A percentile compares a stretch with the other conserved stretches of the same genome.
Conservation (phyloP, 2,113 vertebrate species). For the Zingel zingel region DNA sequence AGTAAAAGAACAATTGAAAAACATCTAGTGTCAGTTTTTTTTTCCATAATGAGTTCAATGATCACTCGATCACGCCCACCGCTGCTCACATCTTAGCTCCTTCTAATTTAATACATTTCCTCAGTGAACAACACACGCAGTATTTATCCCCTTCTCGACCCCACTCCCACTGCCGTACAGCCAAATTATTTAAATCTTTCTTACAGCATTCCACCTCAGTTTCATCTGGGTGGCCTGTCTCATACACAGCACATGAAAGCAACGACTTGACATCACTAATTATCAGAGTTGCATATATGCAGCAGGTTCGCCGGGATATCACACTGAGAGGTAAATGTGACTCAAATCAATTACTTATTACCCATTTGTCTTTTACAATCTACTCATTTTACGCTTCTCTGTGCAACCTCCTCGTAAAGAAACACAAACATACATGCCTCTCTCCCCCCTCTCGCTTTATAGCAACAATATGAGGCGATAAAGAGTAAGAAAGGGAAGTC, state of each 20-base stretch:
- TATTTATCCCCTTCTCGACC: conserved; percentile 7
- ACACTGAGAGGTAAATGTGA: conserved; percentile 24
- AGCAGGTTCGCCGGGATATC: conserved; percentile 30
- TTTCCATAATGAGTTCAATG: conserved; percentile 49
- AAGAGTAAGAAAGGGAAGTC: conserved; percentile 37
- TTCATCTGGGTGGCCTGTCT: conserved; percentile 17
- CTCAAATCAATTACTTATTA: conserved; percentile 16
- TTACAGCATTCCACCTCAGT: conserved; percentile 23
- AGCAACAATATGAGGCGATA: conserved; percentile 57
- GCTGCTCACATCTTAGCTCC: conserved; percentile 38
- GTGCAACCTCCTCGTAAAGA: conserved; percentile 17
- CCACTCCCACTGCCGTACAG: conserved; percentile 14
- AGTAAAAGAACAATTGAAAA: conserved; percentile 14
- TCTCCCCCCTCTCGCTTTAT: conserved; percentile 37
- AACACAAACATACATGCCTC: conserved; percentile 19
- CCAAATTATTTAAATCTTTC: conserved; percentile 48
- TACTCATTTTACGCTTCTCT: conserved; percentile 20
- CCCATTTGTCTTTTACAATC: conserved; percentile 15
- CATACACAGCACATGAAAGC: conserved; percentile 38
- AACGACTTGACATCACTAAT: conserved; percentile 32
- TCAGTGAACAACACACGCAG: conserved; percentile 29
- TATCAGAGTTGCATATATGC: conserved; percentile 30
- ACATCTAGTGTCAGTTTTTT: conserved; percentile 31
- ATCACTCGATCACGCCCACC: conserved; percentile 50
- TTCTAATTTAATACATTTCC: conserved; percentile 69